These are phyloP conservation scores for Sapajus apella DNA, from an alignment of 2,113 vertebrate genomes.

Conservation along the genomic window DNA sequence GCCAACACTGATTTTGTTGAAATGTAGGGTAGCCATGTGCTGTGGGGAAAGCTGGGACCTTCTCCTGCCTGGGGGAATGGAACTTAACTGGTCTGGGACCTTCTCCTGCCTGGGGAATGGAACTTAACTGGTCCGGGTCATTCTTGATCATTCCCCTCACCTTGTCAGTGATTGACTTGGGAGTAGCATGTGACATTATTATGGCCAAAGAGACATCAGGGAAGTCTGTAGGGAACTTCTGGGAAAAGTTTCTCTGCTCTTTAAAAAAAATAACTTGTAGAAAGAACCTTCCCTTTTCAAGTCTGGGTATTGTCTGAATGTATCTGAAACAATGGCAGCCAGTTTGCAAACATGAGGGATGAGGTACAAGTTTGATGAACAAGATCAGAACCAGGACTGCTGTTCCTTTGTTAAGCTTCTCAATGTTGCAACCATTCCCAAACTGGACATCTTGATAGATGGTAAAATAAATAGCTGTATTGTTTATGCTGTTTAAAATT, in stretches of 20 bases:
- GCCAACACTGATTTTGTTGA: neutral
- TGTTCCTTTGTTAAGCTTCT: neutral
- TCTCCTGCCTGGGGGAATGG: neutral
- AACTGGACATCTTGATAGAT: neutral
- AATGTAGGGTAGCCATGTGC: neutral
- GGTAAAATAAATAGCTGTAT: neutral
- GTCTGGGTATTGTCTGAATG: neutral
- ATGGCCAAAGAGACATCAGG: neutral
- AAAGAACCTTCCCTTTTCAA: neutral
- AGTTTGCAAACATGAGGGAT: neutral
- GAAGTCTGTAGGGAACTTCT: neutral
- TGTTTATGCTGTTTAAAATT: neutral
- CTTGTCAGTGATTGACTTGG: neutral
- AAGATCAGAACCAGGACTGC: too few species aligned
- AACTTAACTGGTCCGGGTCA: neutral
- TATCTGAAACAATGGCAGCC: neutral
- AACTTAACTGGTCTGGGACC: neutral
- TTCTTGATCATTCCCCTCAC: neutral
- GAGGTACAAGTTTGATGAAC: neutral
- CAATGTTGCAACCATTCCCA: too few species aligned
- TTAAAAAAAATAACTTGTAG: neutral
- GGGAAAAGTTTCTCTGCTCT: neutral
- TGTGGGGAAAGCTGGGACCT: neutral
- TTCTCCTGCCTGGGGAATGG: neutral
- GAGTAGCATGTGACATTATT: neutral